Percentiles rank a stretch among this genome's conserved stretches.
Evolutionary conservation across 2,888 invertebrate species (phyloP).

Genomic region (Epirrhoe alternata): DNA sequence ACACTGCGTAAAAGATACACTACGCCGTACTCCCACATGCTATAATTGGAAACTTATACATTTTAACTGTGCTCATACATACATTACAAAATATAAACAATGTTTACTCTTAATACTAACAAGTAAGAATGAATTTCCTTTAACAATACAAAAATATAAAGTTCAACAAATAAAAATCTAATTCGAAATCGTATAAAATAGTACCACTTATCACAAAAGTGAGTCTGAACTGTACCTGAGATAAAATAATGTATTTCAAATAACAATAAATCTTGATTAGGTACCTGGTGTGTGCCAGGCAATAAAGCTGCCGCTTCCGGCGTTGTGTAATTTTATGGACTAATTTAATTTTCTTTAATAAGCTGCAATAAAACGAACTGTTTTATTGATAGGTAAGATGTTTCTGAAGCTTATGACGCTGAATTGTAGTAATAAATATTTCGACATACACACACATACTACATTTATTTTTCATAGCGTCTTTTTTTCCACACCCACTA

Average conservation of each 20-base stretch:
- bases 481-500: background rate
- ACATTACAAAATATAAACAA: too few relatives aligned
- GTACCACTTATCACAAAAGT: slow-evolving; percentile 14
- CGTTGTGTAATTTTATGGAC: slow-evolving; percentile 13
- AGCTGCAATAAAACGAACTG: slow-evolving; percentile 1
- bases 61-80: too few relatives aligned
- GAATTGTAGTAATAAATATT: background rate
- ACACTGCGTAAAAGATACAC: too few relatives aligned
- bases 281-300: slow-evolving; percentile 16
- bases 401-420: background rate
- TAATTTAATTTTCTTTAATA: slow-evolving; percentile 14
- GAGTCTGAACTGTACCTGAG: slow-evolving; percentile 1
- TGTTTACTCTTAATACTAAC: background rate
- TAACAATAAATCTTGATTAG: slow-evolving; percentile 33
- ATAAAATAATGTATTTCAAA: slow-evolving; percentile 26
- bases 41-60: too few relatives aligned
- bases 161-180: slow-evolving; percentile 13
- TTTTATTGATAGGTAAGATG: background rate
- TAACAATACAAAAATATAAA: slow-evolving; percentile 6
- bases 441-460: background rate
- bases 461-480: background rate
- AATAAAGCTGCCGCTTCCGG: slow-evolving; percentile 27
- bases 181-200: slow-evolving; percentile 17
- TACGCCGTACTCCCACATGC: too few relatives aligned
- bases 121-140: background rate